Evolutionary conservation across 2,113 vertebrate genomes (phyloP).

Genomic region (Scytalopus superciliaris): DNA sequence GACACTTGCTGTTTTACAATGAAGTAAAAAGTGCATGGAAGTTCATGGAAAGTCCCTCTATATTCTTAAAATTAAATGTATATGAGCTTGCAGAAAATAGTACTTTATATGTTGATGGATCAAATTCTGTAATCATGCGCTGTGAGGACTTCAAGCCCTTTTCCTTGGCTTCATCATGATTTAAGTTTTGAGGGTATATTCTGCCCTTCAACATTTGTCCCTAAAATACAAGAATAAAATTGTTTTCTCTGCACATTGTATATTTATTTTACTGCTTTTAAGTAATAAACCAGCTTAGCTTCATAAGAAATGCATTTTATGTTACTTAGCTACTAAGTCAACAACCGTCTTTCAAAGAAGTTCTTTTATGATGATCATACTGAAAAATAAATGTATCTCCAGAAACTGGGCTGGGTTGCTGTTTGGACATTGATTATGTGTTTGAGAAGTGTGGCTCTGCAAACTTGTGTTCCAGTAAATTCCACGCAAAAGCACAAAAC

Average conservation of each 20-base stretch:
- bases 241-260: neutral
- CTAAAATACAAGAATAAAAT: neutral
- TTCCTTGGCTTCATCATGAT: neutral
- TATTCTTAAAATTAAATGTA: neutral
- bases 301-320: neutral
- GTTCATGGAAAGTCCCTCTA: neutral
- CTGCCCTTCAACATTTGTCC: neutral
- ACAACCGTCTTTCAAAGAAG: neutral
- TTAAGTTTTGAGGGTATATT: neutral
- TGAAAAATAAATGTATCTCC: constrained; percentile 26
- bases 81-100: neutral
- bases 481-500: neutral
- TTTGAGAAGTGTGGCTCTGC: constrained; percentile 35
- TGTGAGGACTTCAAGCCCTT: neutral
- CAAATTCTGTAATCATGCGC: neutral
- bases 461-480: neutral
- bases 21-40: neutral
- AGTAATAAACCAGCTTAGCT: neutral
- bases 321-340: constrained; percentile 15
- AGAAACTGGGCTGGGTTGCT: constrained; percentile 46
- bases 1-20: neutral
- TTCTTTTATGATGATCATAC: neutral
- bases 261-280: neutral
- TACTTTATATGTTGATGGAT: neutral
- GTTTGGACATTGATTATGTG: constrained; percentile 44